Evolutionary conservation across 2,113 vertebrate genomes (phyloP).

Genomic region (Carassius carassius): DNA sequence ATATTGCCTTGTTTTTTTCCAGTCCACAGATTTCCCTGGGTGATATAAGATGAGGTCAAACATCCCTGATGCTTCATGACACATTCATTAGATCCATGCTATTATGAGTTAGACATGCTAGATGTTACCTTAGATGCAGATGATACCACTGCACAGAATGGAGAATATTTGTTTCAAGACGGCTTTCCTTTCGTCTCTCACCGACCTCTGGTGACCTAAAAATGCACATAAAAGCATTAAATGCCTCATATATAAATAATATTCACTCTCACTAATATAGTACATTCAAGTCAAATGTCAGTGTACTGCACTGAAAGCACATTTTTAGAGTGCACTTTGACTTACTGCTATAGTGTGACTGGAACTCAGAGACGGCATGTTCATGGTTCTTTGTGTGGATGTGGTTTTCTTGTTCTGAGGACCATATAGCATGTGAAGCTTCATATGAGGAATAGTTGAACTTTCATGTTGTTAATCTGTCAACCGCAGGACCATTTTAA

Average conservation of each 20-base stretch:
- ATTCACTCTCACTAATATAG: not conserved
- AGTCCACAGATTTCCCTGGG: slow-evolving; percentile 21
- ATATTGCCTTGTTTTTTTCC: slow-evolving; percentile 22
- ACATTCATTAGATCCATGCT: not conserved
- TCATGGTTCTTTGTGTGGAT: slow-evolving; percentile 71
- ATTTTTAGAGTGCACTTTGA: not conserved
- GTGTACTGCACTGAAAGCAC: not conserved
- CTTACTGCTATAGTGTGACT: not conserved
- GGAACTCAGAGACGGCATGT: slow-evolving; percentile 70
- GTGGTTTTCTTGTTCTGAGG: slow-evolving; percentile 71
- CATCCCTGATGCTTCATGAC: not conserved
- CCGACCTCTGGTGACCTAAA: slow-evolving; percentile 66
- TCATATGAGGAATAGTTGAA: too few relatives aligned
- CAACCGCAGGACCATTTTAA: too few relatives aligned
- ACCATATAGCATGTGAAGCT: slow-evolving; percentile 63
- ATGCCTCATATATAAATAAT: not conserved
- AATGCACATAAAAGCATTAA: slow-evolving; percentile 10
- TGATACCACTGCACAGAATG: slow-evolving; percentile 44
- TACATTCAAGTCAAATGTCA: not conserved
- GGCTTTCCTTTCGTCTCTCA: slow-evolving; percentile 50
- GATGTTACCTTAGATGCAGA: slow-evolving; percentile 50
- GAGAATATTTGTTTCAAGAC: slow-evolving; percentile 57
- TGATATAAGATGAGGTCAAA: not conserved
- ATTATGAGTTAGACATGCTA: slow-evolving; percentile 44
- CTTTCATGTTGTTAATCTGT: too few relatives aligned